phyloP scores from a whole-genome alignment of 2,797 vertebrate genomes.

The Botia kubotai region DNA sequence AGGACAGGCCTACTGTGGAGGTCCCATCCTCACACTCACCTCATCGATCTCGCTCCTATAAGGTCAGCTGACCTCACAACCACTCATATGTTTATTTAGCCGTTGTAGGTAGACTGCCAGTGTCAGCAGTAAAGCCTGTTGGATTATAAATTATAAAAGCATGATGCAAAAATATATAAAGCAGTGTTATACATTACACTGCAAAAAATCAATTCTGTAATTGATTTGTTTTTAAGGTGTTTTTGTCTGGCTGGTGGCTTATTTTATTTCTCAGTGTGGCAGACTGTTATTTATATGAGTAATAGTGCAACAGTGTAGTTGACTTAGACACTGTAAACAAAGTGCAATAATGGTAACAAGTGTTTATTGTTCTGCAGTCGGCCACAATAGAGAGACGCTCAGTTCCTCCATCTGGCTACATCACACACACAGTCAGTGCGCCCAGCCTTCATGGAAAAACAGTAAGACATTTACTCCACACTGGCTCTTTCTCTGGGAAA shows the following conservation, averaged over 20 bases:
- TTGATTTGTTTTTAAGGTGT: not conserved
- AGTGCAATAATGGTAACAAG: not conserved
- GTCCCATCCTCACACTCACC: constrained; percentile 82
- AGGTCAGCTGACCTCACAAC: constrained; percentile 77
- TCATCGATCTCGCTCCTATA: constrained; percentile 81
- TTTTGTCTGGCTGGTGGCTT: not conserved
- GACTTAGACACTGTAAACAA: not conserved
- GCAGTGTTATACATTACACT: not conserved
- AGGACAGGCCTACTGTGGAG: constrained; percentile 78
- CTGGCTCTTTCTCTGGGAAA: not conserved
- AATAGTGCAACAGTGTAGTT: not conserved
- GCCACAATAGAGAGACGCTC: constrained; percentile 87
- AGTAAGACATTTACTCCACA: constrained; percentile 74
- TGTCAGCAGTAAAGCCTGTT: not conserved
- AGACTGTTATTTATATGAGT: not conserved
- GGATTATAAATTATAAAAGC: not conserved
- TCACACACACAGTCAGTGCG: constrained; percentile 95
- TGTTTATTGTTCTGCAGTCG: constrained; percentile 72
- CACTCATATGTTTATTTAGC: not conserved
- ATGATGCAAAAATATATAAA: no score
- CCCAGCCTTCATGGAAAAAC: constrained; percentile 96
- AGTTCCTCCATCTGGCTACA: constrained; percentile 90
- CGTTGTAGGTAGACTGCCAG: not conserved
- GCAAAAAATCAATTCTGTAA: not conserved
- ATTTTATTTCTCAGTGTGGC: not conserved